Evolutionary conservation across 2,113 vertebrate genomes (phyloP).

Genomic region (Syngnathus floridae): DNA sequence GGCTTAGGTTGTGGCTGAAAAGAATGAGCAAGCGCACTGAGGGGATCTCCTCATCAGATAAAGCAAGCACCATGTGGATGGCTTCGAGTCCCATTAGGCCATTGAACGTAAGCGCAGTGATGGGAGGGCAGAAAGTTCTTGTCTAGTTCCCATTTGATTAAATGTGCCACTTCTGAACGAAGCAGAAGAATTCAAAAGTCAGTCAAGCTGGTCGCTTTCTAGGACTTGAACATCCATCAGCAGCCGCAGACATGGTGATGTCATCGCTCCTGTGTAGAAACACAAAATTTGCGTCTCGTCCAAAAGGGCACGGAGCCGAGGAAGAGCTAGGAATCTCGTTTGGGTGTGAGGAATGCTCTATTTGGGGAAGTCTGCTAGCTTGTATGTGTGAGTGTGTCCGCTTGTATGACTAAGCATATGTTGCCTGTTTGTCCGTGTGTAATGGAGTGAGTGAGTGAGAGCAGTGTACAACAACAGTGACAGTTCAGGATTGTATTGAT

Average conservation of each 20-base stretch:
- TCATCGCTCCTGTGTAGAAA: conserved; percentile 31
- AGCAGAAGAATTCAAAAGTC: not conserved
- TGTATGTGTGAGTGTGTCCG: conserved; percentile 49
- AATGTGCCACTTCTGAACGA: not conserved
- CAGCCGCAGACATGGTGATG: conserved; percentile 24
- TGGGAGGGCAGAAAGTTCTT: conserved; percentile 1
- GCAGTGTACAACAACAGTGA: conserved; percentile 44
- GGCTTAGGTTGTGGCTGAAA: conserved; percentile 59
- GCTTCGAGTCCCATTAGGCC: conserved; percentile 53
- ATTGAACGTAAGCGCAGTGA: conserved; percentile 23
- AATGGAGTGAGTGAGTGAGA: conserved; percentile 28
- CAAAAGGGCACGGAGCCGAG: conserved; percentile 43
- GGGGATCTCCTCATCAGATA: conserved; percentile 62
- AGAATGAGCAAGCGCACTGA: conserved; percentile 56
- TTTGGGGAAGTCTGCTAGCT: conserved; percentile 59
- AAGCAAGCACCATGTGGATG: conserved; percentile 52
- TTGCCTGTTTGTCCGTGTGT: conserved; percentile 18
- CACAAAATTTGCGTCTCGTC: conserved; percentile 22
- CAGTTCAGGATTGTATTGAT: conserved; percentile 54
- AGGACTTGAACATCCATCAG: conserved; percentile 17
- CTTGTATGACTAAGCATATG: conserved; percentile 45
- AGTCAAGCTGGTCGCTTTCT: not conserved
- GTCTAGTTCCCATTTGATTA: not conserved
- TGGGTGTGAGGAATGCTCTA: conserved; percentile 57
- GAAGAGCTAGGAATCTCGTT: conserved; percentile 41